These are phyloP conservation scores for Hippopotamyrus pictus DNA, from an alignment of 2,797 vertebrate genomes.

Conservation along the genomic window DNA sequence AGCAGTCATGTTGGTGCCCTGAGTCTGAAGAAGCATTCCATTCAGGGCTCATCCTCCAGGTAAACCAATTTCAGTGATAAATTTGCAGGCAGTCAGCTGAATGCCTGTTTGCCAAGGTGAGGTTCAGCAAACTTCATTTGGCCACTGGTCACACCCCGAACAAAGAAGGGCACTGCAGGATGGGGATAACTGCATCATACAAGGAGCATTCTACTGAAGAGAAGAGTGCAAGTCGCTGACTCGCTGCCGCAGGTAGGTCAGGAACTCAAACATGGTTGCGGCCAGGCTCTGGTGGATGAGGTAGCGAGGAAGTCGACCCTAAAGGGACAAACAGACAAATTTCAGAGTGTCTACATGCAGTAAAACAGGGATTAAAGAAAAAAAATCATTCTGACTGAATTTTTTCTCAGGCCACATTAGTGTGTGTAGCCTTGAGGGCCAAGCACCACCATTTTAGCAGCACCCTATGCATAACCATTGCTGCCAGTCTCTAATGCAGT, in stretches of 20 bases:
- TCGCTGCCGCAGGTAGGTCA: conserved; percentile 80
- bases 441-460: not conserved
- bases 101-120: not conserved
- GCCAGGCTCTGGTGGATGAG: conserved; percentile 93
- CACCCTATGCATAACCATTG: not conserved
- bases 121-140: not conserved
- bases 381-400: not conserved
- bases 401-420: not conserved
- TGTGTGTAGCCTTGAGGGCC: not conserved
- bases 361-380: not conserved
- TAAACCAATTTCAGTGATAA: not conserved
- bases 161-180: not conserved
- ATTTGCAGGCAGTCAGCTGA: not conserved
- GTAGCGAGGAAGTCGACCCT: conserved; percentile 90
- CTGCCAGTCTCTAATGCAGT: not conserved
- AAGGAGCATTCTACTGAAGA: conserved; percentile 34
- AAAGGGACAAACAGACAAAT: not conserved
- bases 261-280: conserved; percentile 94
- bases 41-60: not conserved
- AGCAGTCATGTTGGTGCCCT: not conserved
- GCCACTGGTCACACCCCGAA: conserved; percentile 8
- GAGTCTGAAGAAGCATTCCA: not conserved
- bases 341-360: not conserved
- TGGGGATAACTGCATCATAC: not conserved
- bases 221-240: conserved; percentile 61